Base-by-base conservation (phyloP, 2,797 vertebrate genomes). In the Sebastes cheni region DNA sequence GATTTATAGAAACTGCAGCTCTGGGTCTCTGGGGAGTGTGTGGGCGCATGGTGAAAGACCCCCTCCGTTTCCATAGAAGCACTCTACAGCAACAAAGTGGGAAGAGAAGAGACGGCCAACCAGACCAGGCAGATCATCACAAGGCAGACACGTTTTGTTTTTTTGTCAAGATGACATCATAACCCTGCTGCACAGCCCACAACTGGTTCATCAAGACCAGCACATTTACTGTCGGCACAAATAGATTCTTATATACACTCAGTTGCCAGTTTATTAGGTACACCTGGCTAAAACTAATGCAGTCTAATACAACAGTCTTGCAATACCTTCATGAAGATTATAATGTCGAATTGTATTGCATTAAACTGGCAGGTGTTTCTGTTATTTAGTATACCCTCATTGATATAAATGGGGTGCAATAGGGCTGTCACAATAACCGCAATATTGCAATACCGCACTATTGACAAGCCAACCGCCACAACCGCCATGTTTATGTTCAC, bases 1-100 rank as follows among this genome's bases (percentile, higher is more conserved):
- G 88, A 92, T 94, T 91, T 94, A 92, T 92, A 85, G 84, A 82
- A 83, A 88, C 84, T 72, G 85, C 85, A 85, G 90, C 82, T 89
- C 72, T 67, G 20, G 67, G 78, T 90, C 90, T 91, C 91, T 70
- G 50, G 86, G 83, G 91, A 95, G 79, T 8, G 81, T 86, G 95
- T 95, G 93, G 95, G 93, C 91, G 86, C 86, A 75, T 67, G 84
- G 87, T 86, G 82, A 94, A 86, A 87, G 91, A 91, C 88, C 89
- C 85, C 80, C 87, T 87, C 75, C 18, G 88, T 95, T 95, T 92
- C 94, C 91, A 95, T 94, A 94, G 94, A 92, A 94, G 91, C 91
- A 73, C 62, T 75, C 62, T 77, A 88, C 36, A 5, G 85, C 81
- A 90, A 86, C 78, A 68, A 78, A 92, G 81, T 74, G 88, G 84